These are phyloP conservation scores for Genyomyrus donnyi DNA, from an alignment of 2,113 vertebrate species.

Conservation along the genomic window DNA sequence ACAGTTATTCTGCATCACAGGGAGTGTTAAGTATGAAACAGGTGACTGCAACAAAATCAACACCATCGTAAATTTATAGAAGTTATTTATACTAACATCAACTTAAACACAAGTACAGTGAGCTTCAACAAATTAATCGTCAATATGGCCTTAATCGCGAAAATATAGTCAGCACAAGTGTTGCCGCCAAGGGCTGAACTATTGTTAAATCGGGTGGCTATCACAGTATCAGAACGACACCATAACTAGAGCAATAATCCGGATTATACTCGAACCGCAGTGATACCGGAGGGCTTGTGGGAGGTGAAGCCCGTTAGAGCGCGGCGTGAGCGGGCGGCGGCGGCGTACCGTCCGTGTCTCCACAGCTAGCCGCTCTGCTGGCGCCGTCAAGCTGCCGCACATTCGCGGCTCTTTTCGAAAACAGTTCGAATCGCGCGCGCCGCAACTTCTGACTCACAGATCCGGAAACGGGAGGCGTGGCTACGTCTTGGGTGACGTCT, in stretches of 20 bases:
- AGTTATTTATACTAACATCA: not conserved
- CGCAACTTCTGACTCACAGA: not conserved
- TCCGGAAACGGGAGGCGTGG: not conserved
- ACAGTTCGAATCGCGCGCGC: conserved; percentile 8
- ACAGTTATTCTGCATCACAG: not conserved
- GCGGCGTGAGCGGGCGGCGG: not conserved
- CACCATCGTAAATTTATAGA: not conserved
- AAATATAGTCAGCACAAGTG: not conserved
- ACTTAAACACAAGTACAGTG: not conserved
- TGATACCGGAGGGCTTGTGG: not conserved
- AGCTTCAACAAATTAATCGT: not conserved
- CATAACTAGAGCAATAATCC: not conserved
- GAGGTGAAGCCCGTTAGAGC: not conserved
- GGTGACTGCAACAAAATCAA: not conserved
- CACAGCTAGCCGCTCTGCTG: not conserved
- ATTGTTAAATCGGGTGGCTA: not conserved
- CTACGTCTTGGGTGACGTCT: not conserved
- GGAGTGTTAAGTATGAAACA: not conserved
- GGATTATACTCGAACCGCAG: not conserved
- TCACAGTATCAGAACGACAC: not conserved
- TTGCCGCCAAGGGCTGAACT: not conserved
- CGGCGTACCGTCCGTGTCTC: not conserved
- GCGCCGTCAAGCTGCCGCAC: not conserved
- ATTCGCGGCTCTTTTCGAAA: not conserved
- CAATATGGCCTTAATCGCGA: not conserved